Conservation (phyloP, 2,888 invertebrate genomes). For the Metalampra italica region DNA sequence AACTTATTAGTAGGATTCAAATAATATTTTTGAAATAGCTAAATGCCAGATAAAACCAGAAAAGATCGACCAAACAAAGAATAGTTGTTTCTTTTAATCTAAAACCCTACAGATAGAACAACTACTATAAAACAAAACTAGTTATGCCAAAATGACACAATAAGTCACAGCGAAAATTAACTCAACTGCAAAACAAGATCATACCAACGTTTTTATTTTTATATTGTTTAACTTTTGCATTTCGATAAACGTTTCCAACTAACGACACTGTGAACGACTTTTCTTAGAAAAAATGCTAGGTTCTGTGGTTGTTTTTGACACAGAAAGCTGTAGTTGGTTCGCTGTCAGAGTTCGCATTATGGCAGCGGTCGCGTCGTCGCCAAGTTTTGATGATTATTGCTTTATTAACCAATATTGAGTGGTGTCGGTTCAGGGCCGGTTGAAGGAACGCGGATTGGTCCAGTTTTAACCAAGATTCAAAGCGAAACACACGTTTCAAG, state of each 20-base stretch:
- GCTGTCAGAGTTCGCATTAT: slow-evolving; percentile 37
- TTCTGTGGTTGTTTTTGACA: background rate
- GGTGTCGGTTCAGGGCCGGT: slow-evolving; percentile 30
- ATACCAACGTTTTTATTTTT: slow-evolving; percentile 33
- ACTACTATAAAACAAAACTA: slow-evolving; percentile 39
- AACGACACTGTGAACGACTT: slow-evolving; percentile 6
- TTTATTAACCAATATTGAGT: slow-evolving; percentile 79
- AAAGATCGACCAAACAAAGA: no score
- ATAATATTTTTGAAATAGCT: no score
- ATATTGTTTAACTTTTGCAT: slow-evolving; percentile 20
- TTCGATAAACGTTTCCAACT: slow-evolving; percentile 17
- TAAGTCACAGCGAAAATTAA: slow-evolving; percentile 57
- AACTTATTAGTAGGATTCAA: no score
- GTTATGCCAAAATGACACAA: slow-evolving; percentile 66
- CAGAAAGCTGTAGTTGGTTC: slow-evolving; percentile 23
- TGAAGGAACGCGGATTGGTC: slow-evolving; percentile 11
- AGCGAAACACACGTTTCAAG: no score
- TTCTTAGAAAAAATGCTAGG: no score
- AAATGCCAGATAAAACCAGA: no score
- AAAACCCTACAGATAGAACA: no score
- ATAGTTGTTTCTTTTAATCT: no score
- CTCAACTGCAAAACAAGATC: slow-evolving; percentile 40
- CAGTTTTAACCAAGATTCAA: no score
- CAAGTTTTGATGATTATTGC: slow-evolving; percentile 74
- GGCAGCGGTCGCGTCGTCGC: slow-evolving; percentile 46